Evolutionary conservation across 2,113 vertebrate genomes (phyloP), one percentile per base, ranked within the genome.

Genomic region (Cyprinodon variegatus): DNA sequence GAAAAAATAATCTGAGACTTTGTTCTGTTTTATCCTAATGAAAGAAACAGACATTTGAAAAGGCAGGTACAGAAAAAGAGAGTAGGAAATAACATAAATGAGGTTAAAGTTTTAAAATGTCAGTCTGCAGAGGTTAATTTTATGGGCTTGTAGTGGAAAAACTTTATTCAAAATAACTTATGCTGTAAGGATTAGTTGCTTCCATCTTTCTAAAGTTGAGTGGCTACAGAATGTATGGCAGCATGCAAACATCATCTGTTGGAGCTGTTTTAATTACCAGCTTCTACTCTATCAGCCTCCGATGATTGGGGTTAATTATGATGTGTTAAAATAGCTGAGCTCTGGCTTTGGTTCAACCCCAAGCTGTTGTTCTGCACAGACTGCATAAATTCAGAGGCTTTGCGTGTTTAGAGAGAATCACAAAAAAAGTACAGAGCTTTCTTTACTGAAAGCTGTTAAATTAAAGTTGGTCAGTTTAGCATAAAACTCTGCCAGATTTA

Each of bases 291-390:
- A 77, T 79, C 66, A 72, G 20, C 70, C 43, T 71, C 36, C 14
- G 48, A 64, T 75, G 70, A 85, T 63, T 46, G 36, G 67, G 82
- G 76, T 81, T 88, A 72, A 82, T 81, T 76, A 81, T 41, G 41
- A 61, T 61, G 53, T 66, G 70, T 72, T 76, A 68, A 73, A 74
- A 50, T 63, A 64, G 59, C 36, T 15, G 0, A 60, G 29, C 17
- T 3, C 76, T 48, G 59, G 46, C 60, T 61, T 20, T 41, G 41
- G 29, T 38, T 4, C 60, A 65, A 68, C 71, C 14, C 36, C 4
- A 38, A 82, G 53, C 37, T 40, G 65, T 17, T 64, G 20, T 76
- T 68, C 71, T 53, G 10, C 37, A 38, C 29, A 17, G 64, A 68
- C 10, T 57, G 9, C 13, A 40, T 15, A 36, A 64, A 78, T 69